These are phyloP conservation scores for Oreortyx pictus DNA, from an alignment of 2,797 vertebrate species.

Conservation along the genomic window DNA sequence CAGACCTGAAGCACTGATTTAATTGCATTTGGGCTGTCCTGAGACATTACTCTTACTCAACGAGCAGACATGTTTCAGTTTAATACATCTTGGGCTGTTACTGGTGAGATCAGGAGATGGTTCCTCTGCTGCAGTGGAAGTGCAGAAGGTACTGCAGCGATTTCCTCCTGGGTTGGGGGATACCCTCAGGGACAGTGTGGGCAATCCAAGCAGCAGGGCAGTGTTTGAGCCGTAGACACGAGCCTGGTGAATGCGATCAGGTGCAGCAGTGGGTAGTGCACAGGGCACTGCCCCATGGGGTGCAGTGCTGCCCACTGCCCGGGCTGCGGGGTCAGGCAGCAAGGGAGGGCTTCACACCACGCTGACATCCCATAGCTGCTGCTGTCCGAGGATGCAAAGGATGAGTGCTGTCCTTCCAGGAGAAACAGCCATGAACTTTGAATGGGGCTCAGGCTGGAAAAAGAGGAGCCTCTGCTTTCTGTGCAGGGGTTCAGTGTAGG, in stretches of 20 bases:
- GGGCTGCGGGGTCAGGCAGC: neutral
- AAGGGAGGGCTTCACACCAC: accelerated
- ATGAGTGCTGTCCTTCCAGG: neutral
- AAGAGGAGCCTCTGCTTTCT: neutral
- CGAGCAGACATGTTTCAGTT: neutral
- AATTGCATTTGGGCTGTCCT: neutral
- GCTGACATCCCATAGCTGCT: neutral
- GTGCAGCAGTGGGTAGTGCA: accelerated
- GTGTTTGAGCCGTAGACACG: neutral
- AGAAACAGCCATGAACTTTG: neutral
- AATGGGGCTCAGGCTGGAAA: neutral
- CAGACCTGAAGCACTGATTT: neutral
- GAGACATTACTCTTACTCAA: neutral
- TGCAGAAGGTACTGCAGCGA: accelerated
- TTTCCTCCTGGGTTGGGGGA: neutral
- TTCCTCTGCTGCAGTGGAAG: neutral
- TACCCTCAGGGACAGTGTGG: neutral
- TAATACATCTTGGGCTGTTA: neutral
- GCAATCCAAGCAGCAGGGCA: neutral
- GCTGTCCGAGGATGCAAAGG: neutral
- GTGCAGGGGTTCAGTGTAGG: neutral
- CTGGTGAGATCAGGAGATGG: accelerated
- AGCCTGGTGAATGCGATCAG: accelerated
- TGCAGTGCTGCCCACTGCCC: neutral
- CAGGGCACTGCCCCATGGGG: accelerated